phyloP scores from a whole-genome alignment of 2,113 vertebrate species.

The Corydoras sp. region DNA sequence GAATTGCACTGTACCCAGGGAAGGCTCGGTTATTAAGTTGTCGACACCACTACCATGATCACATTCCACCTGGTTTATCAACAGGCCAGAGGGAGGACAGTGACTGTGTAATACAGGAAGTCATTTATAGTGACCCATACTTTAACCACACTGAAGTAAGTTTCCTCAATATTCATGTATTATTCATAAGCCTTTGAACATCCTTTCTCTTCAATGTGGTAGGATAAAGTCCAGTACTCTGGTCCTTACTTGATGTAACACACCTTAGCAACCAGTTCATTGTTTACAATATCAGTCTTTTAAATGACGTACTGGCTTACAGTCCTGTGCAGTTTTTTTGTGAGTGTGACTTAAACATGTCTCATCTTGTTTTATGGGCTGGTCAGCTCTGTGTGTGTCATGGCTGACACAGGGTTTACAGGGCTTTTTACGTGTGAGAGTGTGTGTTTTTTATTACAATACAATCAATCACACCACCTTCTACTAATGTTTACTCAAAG shows the following conservation, averaged over 20 bases:
- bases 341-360: background rate
- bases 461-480: too few species aligned
- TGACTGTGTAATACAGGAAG: constrained; percentile 69
- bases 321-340: background rate
- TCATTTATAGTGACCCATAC: constrained; percentile 84
- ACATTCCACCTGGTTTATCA: constrained; percentile 75
- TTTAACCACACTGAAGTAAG: constrained; percentile 78
- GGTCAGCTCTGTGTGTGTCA: background rate
- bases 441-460: too few species aligned
- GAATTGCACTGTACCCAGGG: constrained; percentile 87
- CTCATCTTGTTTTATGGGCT: constrained; percentile 13
- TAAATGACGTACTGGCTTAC: background rate
- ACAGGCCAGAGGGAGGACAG: constrained; percentile 70
- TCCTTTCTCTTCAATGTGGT: background rate
- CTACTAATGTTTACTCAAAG: too few species aligned
- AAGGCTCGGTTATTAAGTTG: constrained; percentile 84
- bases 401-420: background rate
- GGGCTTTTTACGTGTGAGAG: too few species aligned
- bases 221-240: background rate
- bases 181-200: background rate
- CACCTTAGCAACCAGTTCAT: background rate
- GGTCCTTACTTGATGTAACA: background rate
- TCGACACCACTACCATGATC: constrained; percentile 79
- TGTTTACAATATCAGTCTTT: background rate
- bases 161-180: background rate